phyloP scores from a whole-genome alignment of 2,888 invertebrate genomes.

The Eugnorisma glareosa region DNA sequence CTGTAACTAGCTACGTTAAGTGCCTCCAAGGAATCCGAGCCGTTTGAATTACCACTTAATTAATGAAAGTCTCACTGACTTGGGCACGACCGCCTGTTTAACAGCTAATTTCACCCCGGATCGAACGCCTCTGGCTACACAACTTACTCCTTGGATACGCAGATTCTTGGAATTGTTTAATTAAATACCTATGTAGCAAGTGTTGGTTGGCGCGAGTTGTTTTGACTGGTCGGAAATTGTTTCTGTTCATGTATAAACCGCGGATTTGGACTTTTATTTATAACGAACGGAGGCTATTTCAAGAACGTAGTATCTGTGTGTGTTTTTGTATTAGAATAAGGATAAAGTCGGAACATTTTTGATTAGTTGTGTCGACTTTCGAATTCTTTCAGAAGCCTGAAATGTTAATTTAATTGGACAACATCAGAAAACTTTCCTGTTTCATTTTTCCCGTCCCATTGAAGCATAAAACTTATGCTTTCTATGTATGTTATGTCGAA shows the following conservation, averaged over 20 bases:
- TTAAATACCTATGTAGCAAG: conserved; percentile 62
- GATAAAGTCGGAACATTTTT: conserved; percentile 10
- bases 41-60: conserved; percentile 74
- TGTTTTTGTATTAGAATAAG: background rate
- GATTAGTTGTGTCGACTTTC: conserved; percentile 5
- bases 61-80: conserved; percentile 73
- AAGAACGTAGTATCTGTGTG: background rate
- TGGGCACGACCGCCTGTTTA: conserved; percentile 71
- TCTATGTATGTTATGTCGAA: background rate
- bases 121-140: conserved; percentile 65
- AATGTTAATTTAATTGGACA: conserved; percentile 18
- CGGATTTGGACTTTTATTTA: conserved; percentile 5
- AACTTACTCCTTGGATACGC: conserved; percentile 51
- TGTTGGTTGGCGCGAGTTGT: conserved; percentile 34
- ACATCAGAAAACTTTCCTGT: conserved; percentile 12
- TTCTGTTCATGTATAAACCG: conserved; percentile 15
- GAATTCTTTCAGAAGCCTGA: background rate
- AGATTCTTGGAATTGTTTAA: conserved; percentile 65
- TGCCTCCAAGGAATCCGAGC: conserved; percentile 56
- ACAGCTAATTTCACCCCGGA: conserved; percentile 73
- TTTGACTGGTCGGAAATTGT: conserved; percentile 27
- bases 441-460: too few relatives aligned
- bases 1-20: conserved; percentile 53
- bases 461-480: background rate
- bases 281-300: background rate